A percentile compares a stretch with the other conserved stretches of the same genome.
Evolutionary conservation across 2,797 vertebrate genomes (phyloP).

Genomic region (Amazonetta brasiliensis): DNA sequence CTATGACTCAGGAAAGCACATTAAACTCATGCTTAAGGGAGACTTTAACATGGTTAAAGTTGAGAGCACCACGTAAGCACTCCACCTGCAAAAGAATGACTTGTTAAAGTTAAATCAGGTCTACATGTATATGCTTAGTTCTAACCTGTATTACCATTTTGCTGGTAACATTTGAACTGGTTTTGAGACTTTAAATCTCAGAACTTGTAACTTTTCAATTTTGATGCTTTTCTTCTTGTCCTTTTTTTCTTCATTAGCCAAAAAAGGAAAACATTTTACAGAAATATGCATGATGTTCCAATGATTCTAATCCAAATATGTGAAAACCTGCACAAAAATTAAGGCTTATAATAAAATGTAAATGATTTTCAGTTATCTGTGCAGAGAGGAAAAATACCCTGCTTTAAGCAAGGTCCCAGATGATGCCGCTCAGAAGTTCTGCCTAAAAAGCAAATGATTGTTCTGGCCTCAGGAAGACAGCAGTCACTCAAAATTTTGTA

Average conservation of each 20-base stretch:
- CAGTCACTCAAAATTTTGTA: neutral
- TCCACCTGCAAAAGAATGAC: neutral
- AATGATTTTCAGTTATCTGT: neutral
- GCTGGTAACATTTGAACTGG: neutral
- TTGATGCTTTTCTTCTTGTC: neutral
- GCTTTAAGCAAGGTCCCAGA: neutral
- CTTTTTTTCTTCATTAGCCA: neutral
- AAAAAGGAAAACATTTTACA: neutral
- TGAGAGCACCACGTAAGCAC: neutral
- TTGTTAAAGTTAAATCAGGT: neutral
- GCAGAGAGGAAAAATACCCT: neutral
- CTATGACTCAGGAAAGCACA: neutral
- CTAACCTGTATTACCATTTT: neutral
- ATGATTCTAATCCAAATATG: neutral
- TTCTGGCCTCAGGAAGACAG: neutral
- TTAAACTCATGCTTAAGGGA: neutral
- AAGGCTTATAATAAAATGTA: neutral
- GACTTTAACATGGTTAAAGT: slow-evolving; percentile 21
- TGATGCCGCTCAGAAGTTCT: neutral
- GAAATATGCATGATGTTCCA: neutral
- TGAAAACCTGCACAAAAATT: neutral
- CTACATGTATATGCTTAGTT: neutral
- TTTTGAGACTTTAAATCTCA: neutral
- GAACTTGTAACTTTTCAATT: neutral
- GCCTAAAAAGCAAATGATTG: neutral